Evolutionary conservation across 92 coral and sea anemone genomes (phyloP).

Genomic region (Zoanthus sansibaricus): DNA sequence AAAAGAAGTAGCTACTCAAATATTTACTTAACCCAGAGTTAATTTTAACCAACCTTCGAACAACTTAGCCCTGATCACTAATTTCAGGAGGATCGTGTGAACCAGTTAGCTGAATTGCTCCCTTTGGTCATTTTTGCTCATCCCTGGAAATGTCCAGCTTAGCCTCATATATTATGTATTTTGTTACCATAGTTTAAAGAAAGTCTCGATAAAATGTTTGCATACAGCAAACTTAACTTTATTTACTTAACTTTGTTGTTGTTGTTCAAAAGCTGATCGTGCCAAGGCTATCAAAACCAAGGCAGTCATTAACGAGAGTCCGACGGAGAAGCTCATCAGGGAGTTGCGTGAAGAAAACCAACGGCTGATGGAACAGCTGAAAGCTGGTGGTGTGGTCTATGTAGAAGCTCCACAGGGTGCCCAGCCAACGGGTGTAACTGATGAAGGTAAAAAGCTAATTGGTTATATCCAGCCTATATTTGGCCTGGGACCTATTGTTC

Average conservation of each 20-base stretch:
- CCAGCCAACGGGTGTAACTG: conserved; percentile 75
- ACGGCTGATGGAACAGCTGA: conserved; percentile 82
- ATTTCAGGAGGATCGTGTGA: too few relatives aligned
- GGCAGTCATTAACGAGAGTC: conserved; percentile 92
- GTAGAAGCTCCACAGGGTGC: conserved; percentile 64
- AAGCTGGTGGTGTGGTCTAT: conserved; percentile 75
- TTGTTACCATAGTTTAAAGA: too few relatives aligned
- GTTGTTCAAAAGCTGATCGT: conserved; percentile 72
- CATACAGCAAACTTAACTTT: not conserved
- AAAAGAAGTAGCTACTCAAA: too few relatives aligned
- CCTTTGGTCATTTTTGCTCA: too few relatives aligned
- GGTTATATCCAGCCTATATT: not conserved
- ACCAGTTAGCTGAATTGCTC: too few relatives aligned
- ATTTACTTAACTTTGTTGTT: not conserved
- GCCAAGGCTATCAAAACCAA: conserved; percentile 94
- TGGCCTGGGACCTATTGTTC: too few relatives aligned
- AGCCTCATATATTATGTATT: too few relatives aligned
- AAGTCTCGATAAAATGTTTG: too few relatives aligned
- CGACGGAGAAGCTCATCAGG: conserved; percentile 92
- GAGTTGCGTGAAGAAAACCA: conserved; percentile 92
- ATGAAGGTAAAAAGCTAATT: conserved; percentile 63
- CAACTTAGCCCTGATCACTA: too few relatives aligned
- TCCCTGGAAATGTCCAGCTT: too few relatives aligned
- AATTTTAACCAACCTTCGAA: too few relatives aligned
- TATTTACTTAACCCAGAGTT: too few relatives aligned